A percentile compares a stretch with the other conserved stretches of the same genome.
Conservation (phyloP, 1,140 invertebrate genomes). For the Lepidurus packardi region DNA sequence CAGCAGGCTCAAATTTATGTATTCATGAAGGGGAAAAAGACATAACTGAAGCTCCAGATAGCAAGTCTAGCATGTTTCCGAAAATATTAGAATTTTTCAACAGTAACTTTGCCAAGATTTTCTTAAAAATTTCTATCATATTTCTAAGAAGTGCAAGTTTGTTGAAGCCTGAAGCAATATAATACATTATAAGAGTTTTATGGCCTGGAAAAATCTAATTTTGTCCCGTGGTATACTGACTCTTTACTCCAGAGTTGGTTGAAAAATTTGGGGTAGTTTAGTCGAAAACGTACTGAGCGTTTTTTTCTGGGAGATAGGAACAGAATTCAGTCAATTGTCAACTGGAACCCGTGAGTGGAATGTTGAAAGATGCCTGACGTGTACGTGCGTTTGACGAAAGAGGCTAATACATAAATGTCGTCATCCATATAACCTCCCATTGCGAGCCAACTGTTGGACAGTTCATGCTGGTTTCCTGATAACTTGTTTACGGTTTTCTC, state of each 20-base stretch:
- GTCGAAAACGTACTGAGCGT: background rate
- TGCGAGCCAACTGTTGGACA: background rate
- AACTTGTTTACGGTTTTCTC: conserved; percentile 6
- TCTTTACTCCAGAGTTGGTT: background rate
- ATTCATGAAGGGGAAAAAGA: background rate
- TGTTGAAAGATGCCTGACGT: no score
- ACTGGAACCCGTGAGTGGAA: no score
- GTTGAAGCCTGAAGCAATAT: background rate
- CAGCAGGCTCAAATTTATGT: background rate
- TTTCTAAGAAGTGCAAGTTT: background rate
- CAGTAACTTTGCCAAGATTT: no score
- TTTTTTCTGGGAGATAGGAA: no score
- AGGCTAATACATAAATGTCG: background rate
- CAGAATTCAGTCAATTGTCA: no score
- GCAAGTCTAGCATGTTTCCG: background rate
- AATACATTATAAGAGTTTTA: background rate
- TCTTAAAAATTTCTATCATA: background rate
- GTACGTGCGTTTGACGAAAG: background rate
- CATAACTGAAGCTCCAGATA: background rate
- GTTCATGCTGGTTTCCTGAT: conserved; percentile 19
- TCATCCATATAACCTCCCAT: background rate
- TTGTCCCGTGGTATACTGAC: background rate
- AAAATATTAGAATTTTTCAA: background rate
- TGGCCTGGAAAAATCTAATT: conserved; percentile 15
- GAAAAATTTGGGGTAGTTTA: background rate